A percentile compares a stretch with the other conserved stretches of the same genome.
These are phyloP conservation scores for Calliphora vicina DNA, from an alignment of 1,140 invertebrate genomes.

Conservation along the genomic window DNA sequence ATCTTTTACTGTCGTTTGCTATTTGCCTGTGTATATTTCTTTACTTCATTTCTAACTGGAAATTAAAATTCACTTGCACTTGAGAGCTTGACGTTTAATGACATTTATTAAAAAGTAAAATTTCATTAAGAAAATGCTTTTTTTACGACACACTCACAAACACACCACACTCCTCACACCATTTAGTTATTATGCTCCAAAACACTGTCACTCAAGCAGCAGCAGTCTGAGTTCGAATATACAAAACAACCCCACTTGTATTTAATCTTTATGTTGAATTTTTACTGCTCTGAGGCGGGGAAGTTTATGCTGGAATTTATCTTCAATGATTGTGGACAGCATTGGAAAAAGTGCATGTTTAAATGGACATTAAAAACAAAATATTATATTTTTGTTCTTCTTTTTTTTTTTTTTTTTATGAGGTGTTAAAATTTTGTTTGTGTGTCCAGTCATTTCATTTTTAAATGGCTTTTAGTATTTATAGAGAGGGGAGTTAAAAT, in stretches of 20 bases:
- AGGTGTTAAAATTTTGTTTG: neutral
- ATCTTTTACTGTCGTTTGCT: neutral
- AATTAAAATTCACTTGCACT: slow-evolving; percentile 11
- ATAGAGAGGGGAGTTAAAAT: too few species aligned
- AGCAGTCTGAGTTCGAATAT: neutral
- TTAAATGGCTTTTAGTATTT: too few species aligned
- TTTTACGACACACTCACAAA: neutral
- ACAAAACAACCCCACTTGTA: too few species aligned
- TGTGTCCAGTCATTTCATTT: neutral
- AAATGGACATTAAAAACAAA: neutral
- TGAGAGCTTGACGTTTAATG: slow-evolving; percentile 4
- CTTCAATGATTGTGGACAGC: neutral
- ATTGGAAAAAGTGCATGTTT: neutral
- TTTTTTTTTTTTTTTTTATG: neutral
- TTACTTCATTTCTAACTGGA: neutral
- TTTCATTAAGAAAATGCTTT: slow-evolving; percentile 4
- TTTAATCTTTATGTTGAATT: too few species aligned
- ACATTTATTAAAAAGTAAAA: slow-evolving; percentile 14
- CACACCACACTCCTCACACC: too few species aligned
- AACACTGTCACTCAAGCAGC: neutral
- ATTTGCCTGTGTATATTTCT: neutral
- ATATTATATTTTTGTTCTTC: too few species aligned
- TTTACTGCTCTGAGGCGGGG: too few species aligned
- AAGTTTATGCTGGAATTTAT: neutral
- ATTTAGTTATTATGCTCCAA: neutral